Evolutionary conservation across 2,113 vertebrate genomes (phyloP), one percentile per base, ranked within the genome.

Genomic region (Cranoglanis bouderius): DNA sequence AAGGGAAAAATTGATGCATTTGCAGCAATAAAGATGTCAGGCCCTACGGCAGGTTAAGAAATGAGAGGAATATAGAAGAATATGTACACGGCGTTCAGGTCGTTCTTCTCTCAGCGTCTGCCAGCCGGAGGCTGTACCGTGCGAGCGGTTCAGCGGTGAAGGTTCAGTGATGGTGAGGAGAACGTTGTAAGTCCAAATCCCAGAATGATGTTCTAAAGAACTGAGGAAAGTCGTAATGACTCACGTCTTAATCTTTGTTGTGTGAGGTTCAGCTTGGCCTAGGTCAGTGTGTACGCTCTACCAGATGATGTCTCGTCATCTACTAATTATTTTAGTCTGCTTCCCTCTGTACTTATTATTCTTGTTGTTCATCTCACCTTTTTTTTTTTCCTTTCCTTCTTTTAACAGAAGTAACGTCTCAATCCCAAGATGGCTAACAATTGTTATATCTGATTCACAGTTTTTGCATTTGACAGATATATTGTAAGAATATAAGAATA

Each of bases 1-100:
- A 53, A 83, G 4, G 10, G 24, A 26, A 61, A n/a, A n/a, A 84
- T 12, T 67, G 83, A 85, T 85, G 83, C 67, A 85, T 67, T 85
- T 85, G 83, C 61, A 49, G 61, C 67, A 67, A 85, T 85, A 85
- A 49, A 67, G 83, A 85, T 43, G 83, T 67, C 83, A 85, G 83
- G 29, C 40, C 83, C 83, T 49, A 13, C 13, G 43, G 61, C 83
- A 51, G 40, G 38, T 51, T 85, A 46, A 32, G 61, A 85, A 49
- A 85, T 85, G 43, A 67, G 43, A 67, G 43, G 6, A 29, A 83
- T 40, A 26, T 43, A 14, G 83, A 67, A 51, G 61, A 67, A 85
- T 85, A 85, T 67, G 61, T 67, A 85, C 40, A 51, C 26, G 10
- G 6, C 1, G 59, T 18, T 84, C 38, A 67, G 82, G 26, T 67